phyloP scores from a whole-genome alignment of 2,113 vertebrate species.

The Maccullochella peelii region DNA sequence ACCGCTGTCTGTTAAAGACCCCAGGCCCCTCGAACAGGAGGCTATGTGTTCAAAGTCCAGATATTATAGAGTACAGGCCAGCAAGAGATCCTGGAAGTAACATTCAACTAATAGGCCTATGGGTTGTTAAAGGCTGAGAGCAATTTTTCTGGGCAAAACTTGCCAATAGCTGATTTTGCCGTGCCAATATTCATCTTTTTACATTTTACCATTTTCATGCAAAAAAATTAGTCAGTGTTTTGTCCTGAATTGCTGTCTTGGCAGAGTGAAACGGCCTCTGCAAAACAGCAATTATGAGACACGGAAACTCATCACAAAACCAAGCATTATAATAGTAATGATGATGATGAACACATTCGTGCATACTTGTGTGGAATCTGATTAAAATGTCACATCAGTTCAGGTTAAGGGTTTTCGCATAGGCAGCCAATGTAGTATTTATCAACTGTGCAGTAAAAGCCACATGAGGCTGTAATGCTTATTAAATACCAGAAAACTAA shows the following conservation, averaged over 20 bases:
- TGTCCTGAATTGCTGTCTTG: constrained; percentile 62
- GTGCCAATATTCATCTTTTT: constrained; percentile 53
- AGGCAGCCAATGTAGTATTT: constrained; percentile 32
- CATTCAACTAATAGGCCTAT: constrained; percentile 13
- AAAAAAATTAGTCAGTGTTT: constrained; percentile 53
- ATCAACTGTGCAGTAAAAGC: constrained; percentile 47
- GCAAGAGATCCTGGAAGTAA: constrained; percentile 8
- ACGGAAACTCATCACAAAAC: constrained; percentile 60
- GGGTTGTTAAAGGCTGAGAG: constrained; percentile 25
- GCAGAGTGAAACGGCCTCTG: constrained; percentile 44
- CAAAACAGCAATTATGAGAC: constrained; percentile 67
- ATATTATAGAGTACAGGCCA: constrained; percentile 1
- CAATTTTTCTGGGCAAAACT: constrained; percentile 26
- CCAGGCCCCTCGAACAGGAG: constrained; percentile 37
- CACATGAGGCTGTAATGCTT: constrained; percentile 11
- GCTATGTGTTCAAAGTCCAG: constrained; percentile 17
- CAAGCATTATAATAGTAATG: constrained; percentile 57
- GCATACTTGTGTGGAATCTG: constrained; percentile 55
- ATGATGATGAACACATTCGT: constrained; percentile 59
- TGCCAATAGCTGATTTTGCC: constrained; percentile 35
- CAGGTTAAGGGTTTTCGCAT: constrained; percentile 47
- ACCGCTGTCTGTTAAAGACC: constrained; percentile 62
- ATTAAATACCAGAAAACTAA: constrained; percentile 13
- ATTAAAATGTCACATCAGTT: constrained; percentile 65
- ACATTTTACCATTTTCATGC: constrained; percentile 50